Percentiles rank a stretch among this genome's conserved stretches.
phyloP scores from a whole-genome alignment of 2,113 vertebrate genomes.

The Eudorcas thomsonii region DNA sequence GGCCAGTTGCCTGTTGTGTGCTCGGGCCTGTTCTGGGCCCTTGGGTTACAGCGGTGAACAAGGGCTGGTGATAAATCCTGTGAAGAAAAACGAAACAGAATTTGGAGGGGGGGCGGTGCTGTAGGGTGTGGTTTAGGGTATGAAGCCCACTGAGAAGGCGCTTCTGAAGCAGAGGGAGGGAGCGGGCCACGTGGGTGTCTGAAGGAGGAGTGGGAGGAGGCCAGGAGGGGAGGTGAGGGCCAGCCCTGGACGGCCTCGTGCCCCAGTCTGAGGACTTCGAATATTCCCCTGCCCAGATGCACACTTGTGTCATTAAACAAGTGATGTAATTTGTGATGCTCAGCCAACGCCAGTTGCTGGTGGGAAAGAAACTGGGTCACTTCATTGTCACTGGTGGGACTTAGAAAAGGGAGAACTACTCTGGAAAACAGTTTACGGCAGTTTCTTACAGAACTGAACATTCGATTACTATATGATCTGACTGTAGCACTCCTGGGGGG shows the following conservation, averaged over 20 bases:
- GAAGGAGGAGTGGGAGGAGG: neutral
- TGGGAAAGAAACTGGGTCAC: neutral
- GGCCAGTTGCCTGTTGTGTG: neutral
- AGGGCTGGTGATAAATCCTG: neutral
- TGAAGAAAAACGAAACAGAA: neutral
- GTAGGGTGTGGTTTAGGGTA: neutral
- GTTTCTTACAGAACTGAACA: neutral
- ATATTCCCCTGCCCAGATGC: neutral
- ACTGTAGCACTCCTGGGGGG: neutral
- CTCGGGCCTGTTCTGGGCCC: neutral
- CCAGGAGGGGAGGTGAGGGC: neutral
- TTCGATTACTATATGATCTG: fast-evolving
- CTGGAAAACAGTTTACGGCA: neutral
- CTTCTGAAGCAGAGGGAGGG: neutral
- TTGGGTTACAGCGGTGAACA: neutral
- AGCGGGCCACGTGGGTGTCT: fast-evolving
- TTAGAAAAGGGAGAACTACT: neutral
- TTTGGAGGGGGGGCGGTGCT: neutral
- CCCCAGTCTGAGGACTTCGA: fast-evolving
- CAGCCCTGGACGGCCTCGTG: fast-evolving
- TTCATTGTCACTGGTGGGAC: neutral
- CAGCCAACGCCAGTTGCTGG: neutral
- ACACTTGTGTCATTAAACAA: neutral
- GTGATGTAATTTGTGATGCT: neutral
- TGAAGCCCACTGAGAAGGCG: neutral